Evolutionary conservation across 1,140 invertebrate genomes (phyloP).

Genomic region (Halictus rubicundus): DNA sequence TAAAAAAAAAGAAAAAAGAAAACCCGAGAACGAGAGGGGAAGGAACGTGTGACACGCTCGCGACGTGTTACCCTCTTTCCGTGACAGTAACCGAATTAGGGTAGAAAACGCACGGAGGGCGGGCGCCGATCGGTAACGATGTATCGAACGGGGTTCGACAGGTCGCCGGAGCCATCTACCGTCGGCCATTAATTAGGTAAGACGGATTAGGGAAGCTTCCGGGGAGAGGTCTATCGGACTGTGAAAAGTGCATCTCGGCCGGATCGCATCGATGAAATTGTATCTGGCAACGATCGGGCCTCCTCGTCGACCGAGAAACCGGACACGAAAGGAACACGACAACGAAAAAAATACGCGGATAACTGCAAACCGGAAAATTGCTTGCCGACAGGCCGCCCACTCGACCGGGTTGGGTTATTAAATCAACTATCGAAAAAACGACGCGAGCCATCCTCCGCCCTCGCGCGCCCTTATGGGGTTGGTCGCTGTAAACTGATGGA

Average conservation of each 20-base stretch:
- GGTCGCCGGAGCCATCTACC: background rate
- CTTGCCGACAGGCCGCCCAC: background rate
- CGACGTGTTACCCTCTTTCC: too few relatives aligned
- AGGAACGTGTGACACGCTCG: background rate
- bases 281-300: conserved; percentile 4
- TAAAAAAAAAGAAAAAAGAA: background rate
- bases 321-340: background rate
- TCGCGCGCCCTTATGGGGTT: too few relatives aligned
- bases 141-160: conserved; percentile 5
- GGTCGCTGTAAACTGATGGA: too few relatives aligned
- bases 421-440: conserved; percentile 29
- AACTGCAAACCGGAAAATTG: background rate
- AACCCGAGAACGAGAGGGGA: background rate
- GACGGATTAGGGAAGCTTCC: background rate
- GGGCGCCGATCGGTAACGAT: conserved; percentile 2
- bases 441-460: too few relatives aligned
- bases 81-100: conserved; percentile 10
- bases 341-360: background rate
- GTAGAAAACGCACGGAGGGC: background rate
- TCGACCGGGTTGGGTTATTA: conserved; percentile 4
- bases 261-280: conserved; percentile 10
- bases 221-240: background rate
- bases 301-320: background rate
- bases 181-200: conserved; percentile 16
- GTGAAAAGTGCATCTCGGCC: conserved; percentile 21